Evolutionary conservation across 1,140 invertebrate genomes (phyloP), one percentile per base, ranked within the genome.

Genomic region (Papilio helenus): DNA sequence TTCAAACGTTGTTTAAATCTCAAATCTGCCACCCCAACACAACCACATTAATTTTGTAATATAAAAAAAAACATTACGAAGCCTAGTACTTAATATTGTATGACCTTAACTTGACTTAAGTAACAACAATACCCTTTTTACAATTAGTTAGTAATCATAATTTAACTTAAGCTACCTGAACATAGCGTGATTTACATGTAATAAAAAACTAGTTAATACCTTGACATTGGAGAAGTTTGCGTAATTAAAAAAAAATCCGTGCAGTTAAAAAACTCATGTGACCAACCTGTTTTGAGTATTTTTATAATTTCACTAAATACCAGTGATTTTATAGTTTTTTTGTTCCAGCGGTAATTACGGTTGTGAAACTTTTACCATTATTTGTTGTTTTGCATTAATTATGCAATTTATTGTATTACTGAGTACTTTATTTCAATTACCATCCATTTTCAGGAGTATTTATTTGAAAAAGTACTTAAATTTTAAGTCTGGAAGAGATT

Each of bases 381-480:
- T 61, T 68, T 65, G 12, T 68, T 68, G 12, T 29, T 12, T 46
- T 0, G 14, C 44, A 46, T 39, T 39, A 5, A 34, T 68, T 16
- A 29, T 16, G 16, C 20, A 5, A 61, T 29, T 65, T 65, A 23
- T 68, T 18, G 1, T 68, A 3, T 61, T n/a, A n/a, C 16, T 34
- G 26, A 29, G 4, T 68, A 68, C 12, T 68, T 16, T 61, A 26
- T 20, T 68, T 29, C 12, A 68, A 34, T 61, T 12, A 23, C 14
- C 26, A 5, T 3, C 12, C 14, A 14, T 68, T 68, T 68, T 68
- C 16, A 61, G 23, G 20, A 61, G 23, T 14, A 29, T 29, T 29
- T 68, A 16, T 29, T 68, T 10, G 23, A 61, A 68, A 68, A 68
- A 68, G 61, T 68, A 68, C 61, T 68, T 68, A 68, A 68, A 29